Base-by-base conservation (phyloP, 1,140 invertebrate species). In the Periplaneta americana region DNA sequence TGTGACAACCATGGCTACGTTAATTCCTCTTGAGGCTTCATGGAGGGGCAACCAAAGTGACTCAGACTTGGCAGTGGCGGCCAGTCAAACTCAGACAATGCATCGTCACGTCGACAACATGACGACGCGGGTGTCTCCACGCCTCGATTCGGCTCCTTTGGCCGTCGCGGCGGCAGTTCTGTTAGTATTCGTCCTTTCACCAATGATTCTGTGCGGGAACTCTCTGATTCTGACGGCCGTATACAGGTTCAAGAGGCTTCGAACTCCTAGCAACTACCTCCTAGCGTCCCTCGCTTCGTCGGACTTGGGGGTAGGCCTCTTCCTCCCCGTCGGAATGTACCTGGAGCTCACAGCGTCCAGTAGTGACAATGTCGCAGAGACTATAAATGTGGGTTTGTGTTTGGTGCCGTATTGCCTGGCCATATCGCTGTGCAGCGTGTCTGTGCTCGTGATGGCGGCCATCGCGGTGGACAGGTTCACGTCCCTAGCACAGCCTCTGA, bases 241-340 rank as follows among this genome's bases (percentile, higher is more conserved):
- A 84, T 91, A 91, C 83, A 87, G 89, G 15, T 93, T 91, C 85
- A 92, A 92, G 84, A 86, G 92, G 81, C 86, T 92, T 1, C 86
- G 91, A 81, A 92, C 91, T 18, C 93, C 93, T 0, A 94, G 93
- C 79, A 96, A 95, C 86, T 92, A 92, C 82, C 88, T 96, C 28
- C 90, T 96, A n/a, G 91, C 93, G 75, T 94, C 93, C 4, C 87
- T 96, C 78, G 94, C 94, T 0, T 88, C 94, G 35, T 93, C 93
- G 9, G 95, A 96, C 86, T 88, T 95, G 28, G 91, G 93, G n/a
- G 92, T 95, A 34, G 94, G 93, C 0, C 87, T 95, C 77, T 90
- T 94, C 83, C 92, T 95, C 90, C 94, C 94, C 0, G 89, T 94
- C 28, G 91, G 92, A 0, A 89, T 92, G 79, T 90, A 92, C 83